Conservation (phyloP, 2,113 vertebrate genomes). For the Toxotes jaculatrix region DNA sequence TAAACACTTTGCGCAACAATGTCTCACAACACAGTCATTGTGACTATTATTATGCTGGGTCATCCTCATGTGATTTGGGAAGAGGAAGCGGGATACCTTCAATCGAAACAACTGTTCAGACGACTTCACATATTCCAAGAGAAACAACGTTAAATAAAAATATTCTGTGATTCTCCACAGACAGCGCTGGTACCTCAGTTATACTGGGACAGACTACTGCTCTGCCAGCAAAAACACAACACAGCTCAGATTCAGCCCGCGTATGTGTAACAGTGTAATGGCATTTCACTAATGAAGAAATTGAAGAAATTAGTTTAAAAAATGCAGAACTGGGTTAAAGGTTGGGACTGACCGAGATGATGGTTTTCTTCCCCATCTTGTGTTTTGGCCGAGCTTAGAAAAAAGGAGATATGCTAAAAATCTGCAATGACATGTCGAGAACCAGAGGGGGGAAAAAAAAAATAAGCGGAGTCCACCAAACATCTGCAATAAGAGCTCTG, state of each 20-base stretch:
- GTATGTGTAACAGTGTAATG: conserved; percentile 67
- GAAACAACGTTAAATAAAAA: conserved; percentile 26
- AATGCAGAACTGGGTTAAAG: conserved; percentile 75
- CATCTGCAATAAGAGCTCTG: conserved; percentile 58
- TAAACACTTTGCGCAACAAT: conserved; percentile 40
- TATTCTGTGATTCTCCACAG: conserved; percentile 6
- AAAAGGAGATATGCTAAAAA: not conserved
- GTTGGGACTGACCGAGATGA: conserved; percentile 35
- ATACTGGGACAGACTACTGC: not conserved
- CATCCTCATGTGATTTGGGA: conserved; percentile 73
- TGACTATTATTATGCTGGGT: conserved; percentile 62
- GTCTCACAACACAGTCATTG: conserved; percentile 49
- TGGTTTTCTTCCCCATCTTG: conserved; percentile 1
- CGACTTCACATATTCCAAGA: conserved; percentile 40
- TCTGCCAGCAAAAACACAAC: conserved; percentile 27
- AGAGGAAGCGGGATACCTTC: conserved; percentile 73
- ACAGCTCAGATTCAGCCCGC: conserved; percentile 44
- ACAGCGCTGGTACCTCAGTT: not conserved
- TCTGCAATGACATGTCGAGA: conserved; percentile 46
- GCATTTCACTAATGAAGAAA: conserved; percentile 78
- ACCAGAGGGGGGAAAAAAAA: not conserved
- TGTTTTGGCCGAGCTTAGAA: conserved; percentile 18
- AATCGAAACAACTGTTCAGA: conserved; percentile 39
- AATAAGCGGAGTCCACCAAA: conserved; percentile 32
- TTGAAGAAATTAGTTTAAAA: conserved; percentile 73